Conservation (phyloP, 1,140 invertebrate species). For the Ceratitis capitata region DNA sequence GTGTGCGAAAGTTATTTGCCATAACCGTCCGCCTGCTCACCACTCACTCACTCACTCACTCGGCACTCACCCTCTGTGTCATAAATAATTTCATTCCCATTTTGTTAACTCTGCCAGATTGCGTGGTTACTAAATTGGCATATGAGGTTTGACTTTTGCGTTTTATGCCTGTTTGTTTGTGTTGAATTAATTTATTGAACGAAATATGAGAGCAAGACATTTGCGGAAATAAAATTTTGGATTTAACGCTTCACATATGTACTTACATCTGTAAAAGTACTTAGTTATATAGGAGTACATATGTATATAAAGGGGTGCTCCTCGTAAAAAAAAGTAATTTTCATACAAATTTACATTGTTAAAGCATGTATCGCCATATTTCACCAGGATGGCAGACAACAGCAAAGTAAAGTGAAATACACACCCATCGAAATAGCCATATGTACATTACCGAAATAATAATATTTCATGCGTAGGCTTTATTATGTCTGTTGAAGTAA, state of each 20-base stretch:
- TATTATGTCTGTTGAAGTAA: no score
- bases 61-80: not conserved
- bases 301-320: no score
- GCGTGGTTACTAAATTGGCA: constrained; percentile 5
- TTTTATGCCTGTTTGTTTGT: not conserved
- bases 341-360: no score
- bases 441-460: no score
- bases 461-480: no score
- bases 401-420: no score
- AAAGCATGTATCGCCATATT: no score
- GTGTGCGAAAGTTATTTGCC: not conserved
- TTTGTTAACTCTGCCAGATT: constrained; percentile 9
- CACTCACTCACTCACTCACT: not conserved
- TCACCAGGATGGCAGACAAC: no score
- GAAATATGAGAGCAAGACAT: not conserved
- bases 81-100: not conserved
- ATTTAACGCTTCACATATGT: not conserved
- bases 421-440: no score
- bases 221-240: not conserved
- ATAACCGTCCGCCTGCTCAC: not conserved
- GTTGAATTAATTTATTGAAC: not conserved
- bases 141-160: constrained; percentile 6
- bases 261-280: no score
- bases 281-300: no score
- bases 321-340: no score